A percentile compares a stretch with the other conserved stretches of the same genome.
phyloP scores from a whole-genome alignment of 2,113 vertebrate species.

The Pterophyllum scalare region DNA sequence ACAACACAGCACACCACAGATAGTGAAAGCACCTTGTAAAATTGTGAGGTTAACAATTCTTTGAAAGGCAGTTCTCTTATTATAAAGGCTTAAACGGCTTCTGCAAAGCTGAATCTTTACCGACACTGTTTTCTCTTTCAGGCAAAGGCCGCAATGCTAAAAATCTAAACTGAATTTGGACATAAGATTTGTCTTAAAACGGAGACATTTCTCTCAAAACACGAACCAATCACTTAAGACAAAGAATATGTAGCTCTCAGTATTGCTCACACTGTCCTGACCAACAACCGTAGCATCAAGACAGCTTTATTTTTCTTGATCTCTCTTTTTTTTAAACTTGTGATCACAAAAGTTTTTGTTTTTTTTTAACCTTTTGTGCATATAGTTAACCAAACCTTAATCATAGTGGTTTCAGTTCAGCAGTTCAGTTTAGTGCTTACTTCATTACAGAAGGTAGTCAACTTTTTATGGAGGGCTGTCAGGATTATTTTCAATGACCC shows the following conservation, averaged over 20 bases:
- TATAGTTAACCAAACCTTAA: not conserved
- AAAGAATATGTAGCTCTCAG: too few relatives aligned
- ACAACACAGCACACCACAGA: not conserved
- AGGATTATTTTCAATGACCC: not conserved
- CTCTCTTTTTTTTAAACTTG: too few relatives aligned
- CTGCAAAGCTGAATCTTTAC: not conserved
- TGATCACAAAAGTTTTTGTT: too few relatives aligned
- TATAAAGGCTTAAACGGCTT: slow-evolving; percentile 1
- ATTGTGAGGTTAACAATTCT: slow-evolving; percentile 11
- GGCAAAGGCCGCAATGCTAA: not conserved
- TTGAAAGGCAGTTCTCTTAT: slow-evolving; percentile 8
- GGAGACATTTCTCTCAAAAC: not conserved
- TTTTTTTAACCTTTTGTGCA: not conserved
- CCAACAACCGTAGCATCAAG: too few relatives aligned
- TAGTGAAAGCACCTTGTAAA: not conserved
- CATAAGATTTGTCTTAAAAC: not conserved
- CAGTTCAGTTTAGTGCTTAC: not conserved
- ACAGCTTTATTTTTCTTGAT: too few relatives aligned
- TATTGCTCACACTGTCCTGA: too few relatives aligned
- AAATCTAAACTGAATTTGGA: not conserved
- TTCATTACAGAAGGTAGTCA: not conserved
- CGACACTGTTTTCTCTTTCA: not conserved
- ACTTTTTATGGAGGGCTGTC: not conserved
- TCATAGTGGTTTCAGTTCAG: not conserved
- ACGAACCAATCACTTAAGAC: not conserved